Percentiles rank a stretch among this genome's conserved stretches.
Evolutionary conservation across 2,113 vertebrate species (phyloP).

Genomic region (Scopus umbretta): DNA sequence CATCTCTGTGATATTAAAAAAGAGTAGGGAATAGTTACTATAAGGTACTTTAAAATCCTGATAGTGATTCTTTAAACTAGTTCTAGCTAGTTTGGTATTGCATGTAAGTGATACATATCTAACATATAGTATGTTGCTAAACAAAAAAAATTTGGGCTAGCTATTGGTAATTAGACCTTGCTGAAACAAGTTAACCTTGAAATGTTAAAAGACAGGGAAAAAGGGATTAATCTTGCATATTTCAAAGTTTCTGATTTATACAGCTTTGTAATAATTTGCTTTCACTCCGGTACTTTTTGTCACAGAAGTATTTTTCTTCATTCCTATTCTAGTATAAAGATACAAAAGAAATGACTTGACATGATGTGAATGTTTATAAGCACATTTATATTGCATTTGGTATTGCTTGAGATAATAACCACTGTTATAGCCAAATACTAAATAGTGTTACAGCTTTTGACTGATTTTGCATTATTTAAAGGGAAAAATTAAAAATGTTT

Average conservation of each 20-base stretch:
- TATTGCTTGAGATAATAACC: neutral
- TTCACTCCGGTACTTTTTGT: neutral
- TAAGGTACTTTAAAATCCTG: neutral
- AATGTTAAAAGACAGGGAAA: neutral
- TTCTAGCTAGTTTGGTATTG: neutral
- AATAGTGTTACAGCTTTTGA: neutral
- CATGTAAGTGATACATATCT: neutral
- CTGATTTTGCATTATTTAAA: neutral
- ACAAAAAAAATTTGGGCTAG: neutral
- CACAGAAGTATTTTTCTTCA: neutral
- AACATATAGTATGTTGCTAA: neutral
- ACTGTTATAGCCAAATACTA: neutral
- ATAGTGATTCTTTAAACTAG: neutral
- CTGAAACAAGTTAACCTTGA: neutral
- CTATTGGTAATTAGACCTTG: neutral
- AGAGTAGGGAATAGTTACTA: neutral
- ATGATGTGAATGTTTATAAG: neutral
- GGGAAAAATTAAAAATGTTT: neutral
- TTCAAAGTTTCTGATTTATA: neutral
- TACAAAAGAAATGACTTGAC: neutral
- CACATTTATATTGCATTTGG: neutral
- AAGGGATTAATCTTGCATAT: neutral
- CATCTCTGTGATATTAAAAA: neutral
- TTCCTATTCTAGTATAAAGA: neutral
- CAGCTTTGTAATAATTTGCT: neutral